Conservation (phyloP, 2,888 invertebrate species). For the Chironomus riparius region DNA sequence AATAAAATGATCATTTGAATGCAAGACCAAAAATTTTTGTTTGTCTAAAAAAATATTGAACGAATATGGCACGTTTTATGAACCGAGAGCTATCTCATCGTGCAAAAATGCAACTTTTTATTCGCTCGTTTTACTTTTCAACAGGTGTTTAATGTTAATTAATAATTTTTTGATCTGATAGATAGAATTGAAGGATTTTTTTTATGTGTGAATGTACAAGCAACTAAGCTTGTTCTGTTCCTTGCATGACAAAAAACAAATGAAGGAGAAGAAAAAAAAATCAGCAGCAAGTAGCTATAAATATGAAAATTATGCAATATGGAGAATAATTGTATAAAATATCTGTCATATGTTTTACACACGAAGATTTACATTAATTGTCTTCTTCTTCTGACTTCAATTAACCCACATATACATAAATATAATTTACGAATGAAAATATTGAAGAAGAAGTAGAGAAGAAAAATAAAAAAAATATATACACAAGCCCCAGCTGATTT, state of each 20-base stretch:
- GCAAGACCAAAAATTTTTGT: too few relatives aligned
- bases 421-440: background rate
- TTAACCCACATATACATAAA: constrained; percentile 12
- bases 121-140: background rate
- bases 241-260: too few relatives aligned
- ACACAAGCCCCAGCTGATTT: constrained; percentile 19
- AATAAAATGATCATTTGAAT: too few relatives aligned
- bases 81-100: background rate
- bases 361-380: background rate
- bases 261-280: too few relatives aligned
- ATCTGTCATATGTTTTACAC: background rate
- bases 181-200: background rate
- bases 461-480: background rate
- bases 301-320: background rate
- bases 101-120: constrained; percentile 2
- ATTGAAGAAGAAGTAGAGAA: background rate
- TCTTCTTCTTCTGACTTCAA: background rate
- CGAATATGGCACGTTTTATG: too few relatives aligned
- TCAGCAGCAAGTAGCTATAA: background rate
- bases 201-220: background rate
- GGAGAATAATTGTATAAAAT: background rate
- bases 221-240: too few relatives aligned
- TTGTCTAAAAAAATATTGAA: too few relatives aligned
- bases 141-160: background rate
- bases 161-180: background rate